A percentile compares a stretch with the other conserved stretches of the same genome.
Conservation (phyloP, 30 jellyfish, hydroid and myxozoan species). For the Mastigias papua region DNA sequence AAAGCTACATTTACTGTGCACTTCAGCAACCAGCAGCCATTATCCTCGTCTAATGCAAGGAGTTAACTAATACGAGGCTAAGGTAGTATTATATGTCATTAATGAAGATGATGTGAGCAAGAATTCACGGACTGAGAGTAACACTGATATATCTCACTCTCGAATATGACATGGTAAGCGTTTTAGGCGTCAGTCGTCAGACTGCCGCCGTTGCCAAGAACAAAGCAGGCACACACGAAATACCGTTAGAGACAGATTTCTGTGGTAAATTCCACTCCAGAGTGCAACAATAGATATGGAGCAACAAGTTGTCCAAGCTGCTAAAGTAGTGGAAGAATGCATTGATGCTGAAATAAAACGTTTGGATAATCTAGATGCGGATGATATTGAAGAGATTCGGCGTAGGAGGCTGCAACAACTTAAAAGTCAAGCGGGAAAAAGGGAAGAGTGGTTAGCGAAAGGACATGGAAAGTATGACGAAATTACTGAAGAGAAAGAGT, state of each 20-base stretch:
- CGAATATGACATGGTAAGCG: background rate
- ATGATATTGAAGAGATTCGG: slow-evolving; percentile 80
- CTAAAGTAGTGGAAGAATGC: slow-evolving; percentile 90
- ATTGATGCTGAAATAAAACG: slow-evolving; percentile 93
- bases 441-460: slow-evolving; percentile 85
- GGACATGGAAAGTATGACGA: slow-evolving; percentile 98
- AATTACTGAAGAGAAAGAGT: slow-evolving; percentile 91
- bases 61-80: background rate
- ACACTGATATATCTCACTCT: no score
- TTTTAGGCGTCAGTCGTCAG: background rate
- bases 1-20: background rate
- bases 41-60: background rate
- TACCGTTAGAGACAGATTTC: background rate
- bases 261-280: background rate
- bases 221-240: background rate
- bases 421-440: slow-evolving; percentile 83
- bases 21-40: background rate
- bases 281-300: slow-evolving; percentile 17
- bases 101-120: background rate
- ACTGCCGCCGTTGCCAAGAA: background rate
- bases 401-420: slow-evolving; percentile 84
- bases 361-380: slow-evolving; percentile 86
- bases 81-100: background rate
- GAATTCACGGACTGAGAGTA: no score
- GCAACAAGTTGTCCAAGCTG: slow-evolving; percentile 89